These are phyloP conservation scores for Polymixis flavicincta DNA, from an alignment of 2,888 invertebrate species.

Conservation along the genomic window DNA sequence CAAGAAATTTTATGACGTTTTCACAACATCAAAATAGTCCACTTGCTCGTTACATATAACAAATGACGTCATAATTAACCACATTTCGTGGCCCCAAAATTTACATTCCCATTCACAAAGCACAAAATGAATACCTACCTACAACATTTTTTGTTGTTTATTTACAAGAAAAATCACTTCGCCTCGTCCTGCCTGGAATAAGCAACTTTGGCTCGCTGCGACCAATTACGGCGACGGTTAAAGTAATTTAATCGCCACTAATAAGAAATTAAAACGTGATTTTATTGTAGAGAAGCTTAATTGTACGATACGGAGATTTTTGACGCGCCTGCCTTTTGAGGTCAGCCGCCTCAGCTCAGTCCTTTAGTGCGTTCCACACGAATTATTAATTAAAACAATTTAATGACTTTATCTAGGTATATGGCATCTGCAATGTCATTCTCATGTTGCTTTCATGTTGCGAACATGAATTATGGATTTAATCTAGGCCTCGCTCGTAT, in stretches of 20 bases:
- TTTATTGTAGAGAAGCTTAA: slow-evolving; percentile 85
- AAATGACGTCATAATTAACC: slow-evolving; percentile 72
- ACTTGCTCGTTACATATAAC: slow-evolving; percentile 70
- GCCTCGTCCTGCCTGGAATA: slow-evolving; percentile 49
- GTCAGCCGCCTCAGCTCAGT: slow-evolving; percentile 68
- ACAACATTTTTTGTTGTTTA: slow-evolving; percentile 29
- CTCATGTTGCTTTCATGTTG: slow-evolving; percentile 61
- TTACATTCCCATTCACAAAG: slow-evolving; percentile 62
- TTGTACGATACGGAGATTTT: slow-evolving; percentile 78
- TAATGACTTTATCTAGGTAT: slow-evolving; percentile 80
- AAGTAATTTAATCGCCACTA: slow-evolving; percentile 81
- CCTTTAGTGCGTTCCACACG: slow-evolving; percentile 64
- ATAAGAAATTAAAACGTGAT: slow-evolving; percentile 83
- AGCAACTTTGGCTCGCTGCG: slow-evolving; percentile 60
- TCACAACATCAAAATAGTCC: slow-evolving; percentile 72
- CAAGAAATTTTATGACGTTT: slow-evolving; percentile 61
- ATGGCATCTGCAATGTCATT: slow-evolving; percentile 66
- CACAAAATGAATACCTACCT: slow-evolving; percentile 50
- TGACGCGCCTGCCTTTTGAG: slow-evolving; percentile 78
- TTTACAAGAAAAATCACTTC: slow-evolving; percentile 59
- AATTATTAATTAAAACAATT: slow-evolving; percentile 75
- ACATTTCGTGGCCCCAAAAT: slow-evolving; percentile 71
- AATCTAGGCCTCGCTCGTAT: slow-evolving; percentile 78
- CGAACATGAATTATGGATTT: slow-evolving; percentile 78
- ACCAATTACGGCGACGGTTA: slow-evolving; percentile 83